Percentiles rank a stretch among this genome's conserved stretches.
Conservation (phyloP, 1,140 invertebrate species). For the Drosophila nigromelanica region DNA sequence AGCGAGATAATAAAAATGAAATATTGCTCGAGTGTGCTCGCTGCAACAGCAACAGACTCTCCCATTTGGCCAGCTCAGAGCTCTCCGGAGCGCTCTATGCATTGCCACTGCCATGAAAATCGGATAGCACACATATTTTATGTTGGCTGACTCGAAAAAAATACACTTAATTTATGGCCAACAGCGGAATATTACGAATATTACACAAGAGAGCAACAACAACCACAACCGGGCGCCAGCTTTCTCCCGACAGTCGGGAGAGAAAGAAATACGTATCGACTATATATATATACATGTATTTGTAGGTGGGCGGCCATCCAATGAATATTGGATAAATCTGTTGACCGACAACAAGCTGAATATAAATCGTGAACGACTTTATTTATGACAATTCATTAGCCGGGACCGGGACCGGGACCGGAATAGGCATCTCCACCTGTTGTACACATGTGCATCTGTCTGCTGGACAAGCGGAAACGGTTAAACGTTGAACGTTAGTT, state of each 20-base stretch:
- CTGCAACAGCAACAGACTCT: constrained; percentile 2
- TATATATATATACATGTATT: constrained; percentile 17
- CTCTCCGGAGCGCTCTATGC: constrained; percentile 3
- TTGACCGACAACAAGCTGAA: neutral
- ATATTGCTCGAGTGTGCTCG: constrained; percentile 20
- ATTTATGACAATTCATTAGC: constrained; percentile 28
- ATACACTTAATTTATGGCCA: constrained; percentile 45
- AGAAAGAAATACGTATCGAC: neutral
- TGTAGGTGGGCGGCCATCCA: constrained; percentile 8
- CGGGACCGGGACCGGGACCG: neutral
- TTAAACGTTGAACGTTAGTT: too few species aligned
- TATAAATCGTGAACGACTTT: neutral
- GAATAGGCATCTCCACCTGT: neutral
- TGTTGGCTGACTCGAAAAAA: constrained; percentile 35
- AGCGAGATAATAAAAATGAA: constrained; percentile 57
- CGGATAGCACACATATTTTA: constrained; percentile 49
- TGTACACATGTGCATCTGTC: too few species aligned
- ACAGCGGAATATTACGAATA: constrained; percentile 38
- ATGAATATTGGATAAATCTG: constrained; percentile 28
- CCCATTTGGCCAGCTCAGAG: too few species aligned
- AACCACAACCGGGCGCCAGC: constrained; percentile 18
- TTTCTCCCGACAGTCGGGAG: constrained; percentile 14
- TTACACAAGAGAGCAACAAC: constrained; percentile 28
- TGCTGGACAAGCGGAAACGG: too few species aligned
- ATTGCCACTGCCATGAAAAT: constrained; percentile 42